Evolutionary conservation across 1,140 invertebrate genomes (phyloP), one percentile per base, ranked within the genome.

Genomic region (Aricia agestis): DNA sequence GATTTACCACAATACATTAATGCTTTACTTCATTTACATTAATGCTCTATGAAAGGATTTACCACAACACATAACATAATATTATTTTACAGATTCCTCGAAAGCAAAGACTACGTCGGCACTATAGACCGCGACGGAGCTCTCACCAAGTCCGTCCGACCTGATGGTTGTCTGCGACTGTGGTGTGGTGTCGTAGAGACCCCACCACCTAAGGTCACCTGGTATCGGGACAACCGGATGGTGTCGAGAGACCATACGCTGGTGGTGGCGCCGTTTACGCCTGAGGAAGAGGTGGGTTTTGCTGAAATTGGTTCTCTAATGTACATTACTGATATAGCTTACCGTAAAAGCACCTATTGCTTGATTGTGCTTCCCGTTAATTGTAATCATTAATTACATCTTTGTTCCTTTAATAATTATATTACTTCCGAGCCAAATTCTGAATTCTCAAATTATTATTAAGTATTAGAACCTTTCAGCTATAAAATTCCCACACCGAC

Each of bases 161-260:
- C 83, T 0, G 79, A 79, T 65, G 79, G 76, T 1, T 70, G 76
- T 0, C 69, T 91, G 2, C 73, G 84, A 0, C 77, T 96, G 58
- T 94, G 95, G 81, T 96, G 95, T 79, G 94, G 93, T 1, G 94
- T 86, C 0, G 92, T 92, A 9, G 95, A 94, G 1, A 92, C 92
- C 70, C 95, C 95, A 0, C 88, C 93, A 0, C 94, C 95, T 0
- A 79, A 76, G 5, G 91, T 95, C 4, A 89, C 86, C 0, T 95
- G 95, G 95, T 90, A 81, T 0, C 93, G 92, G 71, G 93, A 92
- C 11, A 73, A 74, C 6, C 72, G 72, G 6, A 67, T 72, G 10
- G 65, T 84, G n/a, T 65, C 75, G 9, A 74, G 70, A 10, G 78
- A 78, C 2, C 73, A 86, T 42, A 72, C 75, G 41, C 68, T 91